Percentiles rank a stretch among this genome's conserved stretches.
Conservation (phyloP, 1,140 invertebrate species). For the Gryllus bimaculatus region DNA sequence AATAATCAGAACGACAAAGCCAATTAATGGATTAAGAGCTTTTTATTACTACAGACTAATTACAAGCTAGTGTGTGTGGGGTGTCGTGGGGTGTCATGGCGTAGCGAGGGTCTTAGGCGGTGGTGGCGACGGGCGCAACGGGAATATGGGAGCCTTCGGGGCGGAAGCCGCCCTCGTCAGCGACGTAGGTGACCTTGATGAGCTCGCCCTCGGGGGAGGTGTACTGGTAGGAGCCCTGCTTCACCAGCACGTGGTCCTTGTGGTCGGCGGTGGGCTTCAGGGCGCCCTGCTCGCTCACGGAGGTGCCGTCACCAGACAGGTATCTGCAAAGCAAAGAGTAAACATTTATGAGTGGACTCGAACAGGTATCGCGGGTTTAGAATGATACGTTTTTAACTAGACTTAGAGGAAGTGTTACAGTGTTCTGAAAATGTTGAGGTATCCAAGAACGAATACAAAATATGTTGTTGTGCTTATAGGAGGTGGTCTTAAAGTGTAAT, state of each 20-base stretch:
- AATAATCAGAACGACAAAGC: too few species aligned
- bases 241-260: constrained; percentile 32
- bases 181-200: constrained; percentile 33
- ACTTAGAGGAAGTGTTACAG: background rate
- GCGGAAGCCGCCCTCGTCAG: constrained; percentile 32
- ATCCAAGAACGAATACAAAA: background rate
- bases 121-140: constrained; percentile 29
- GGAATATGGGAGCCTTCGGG: constrained; percentile 36
- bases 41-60: too few species aligned
- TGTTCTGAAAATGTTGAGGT: too few species aligned
- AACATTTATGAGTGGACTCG: background rate
- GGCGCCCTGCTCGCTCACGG: constrained; percentile 22
- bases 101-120: too few species aligned
- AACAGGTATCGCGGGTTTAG: background rate
- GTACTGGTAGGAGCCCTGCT: constrained; percentile 38
- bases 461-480: background rate
- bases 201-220: constrained; percentile 39
- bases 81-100: too few species aligned
- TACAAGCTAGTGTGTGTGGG: too few species aligned
- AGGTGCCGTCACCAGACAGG: constrained; percentile 28
- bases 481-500: too few species aligned
- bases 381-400: background rate
- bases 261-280: constrained; percentile 21
- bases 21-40: too few species aligned
- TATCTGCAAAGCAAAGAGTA: constrained; percentile 25